phyloP scores from a whole-genome alignment of 2,888 invertebrate species.

The Cyaniris semiargus region DNA sequence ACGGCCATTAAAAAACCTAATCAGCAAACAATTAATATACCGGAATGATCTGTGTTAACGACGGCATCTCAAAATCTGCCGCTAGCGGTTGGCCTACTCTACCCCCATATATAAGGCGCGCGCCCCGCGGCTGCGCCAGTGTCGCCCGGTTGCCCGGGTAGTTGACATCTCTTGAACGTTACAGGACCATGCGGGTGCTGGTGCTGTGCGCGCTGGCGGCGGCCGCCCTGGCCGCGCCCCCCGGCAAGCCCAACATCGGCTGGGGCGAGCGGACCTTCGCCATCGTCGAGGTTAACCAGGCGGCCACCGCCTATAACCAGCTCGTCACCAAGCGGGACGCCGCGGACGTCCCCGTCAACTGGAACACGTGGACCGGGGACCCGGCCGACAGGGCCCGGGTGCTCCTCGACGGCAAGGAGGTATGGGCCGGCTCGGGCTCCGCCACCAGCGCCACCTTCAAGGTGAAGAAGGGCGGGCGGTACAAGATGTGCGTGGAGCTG shows the following conservation, averaged over 20 bases:
- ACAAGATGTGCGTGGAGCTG: conserved; percentile 69
- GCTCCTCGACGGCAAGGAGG: conserved; percentile 62
- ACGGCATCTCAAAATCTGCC: conserved; percentile 68
- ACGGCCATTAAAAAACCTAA: conserved; percentile 44
- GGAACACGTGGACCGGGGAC: conserved; percentile 76
- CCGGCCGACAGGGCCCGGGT: conserved; percentile 63
- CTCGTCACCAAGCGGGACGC: conserved; percentile 65
- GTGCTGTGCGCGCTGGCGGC: conserved; percentile 53
- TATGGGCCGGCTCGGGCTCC: conserved; percentile 64
- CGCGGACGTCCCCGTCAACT: conserved; percentile 71
- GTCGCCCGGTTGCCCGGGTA: conserved; percentile 58
- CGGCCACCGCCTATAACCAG: conserved; percentile 75
- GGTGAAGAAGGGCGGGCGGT: conserved; percentile 71
- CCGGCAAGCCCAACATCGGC: conserved; percentile 69
- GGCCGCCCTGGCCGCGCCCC: conserved; percentile 59
- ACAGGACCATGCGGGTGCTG: conserved; percentile 53
- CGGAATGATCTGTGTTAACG: conserved; percentile 72
- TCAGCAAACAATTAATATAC: conserved; percentile 65
- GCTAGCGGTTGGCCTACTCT: conserved; percentile 78
- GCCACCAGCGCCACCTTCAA: conserved; percentile 67
- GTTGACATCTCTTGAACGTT: conserved; percentile 46
- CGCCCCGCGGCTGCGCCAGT: conserved; percentile 65
- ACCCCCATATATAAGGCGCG: conserved; percentile 71
- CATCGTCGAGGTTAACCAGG: conserved; percentile 74
- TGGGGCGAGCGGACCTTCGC: conserved; percentile 75